A percentile compares a stretch with the other conserved stretches of the same genome.
Evolutionary conservation across 2,888 invertebrate genomes (phyloP).

Genomic region (Pharmacophagus antenor): DNA sequence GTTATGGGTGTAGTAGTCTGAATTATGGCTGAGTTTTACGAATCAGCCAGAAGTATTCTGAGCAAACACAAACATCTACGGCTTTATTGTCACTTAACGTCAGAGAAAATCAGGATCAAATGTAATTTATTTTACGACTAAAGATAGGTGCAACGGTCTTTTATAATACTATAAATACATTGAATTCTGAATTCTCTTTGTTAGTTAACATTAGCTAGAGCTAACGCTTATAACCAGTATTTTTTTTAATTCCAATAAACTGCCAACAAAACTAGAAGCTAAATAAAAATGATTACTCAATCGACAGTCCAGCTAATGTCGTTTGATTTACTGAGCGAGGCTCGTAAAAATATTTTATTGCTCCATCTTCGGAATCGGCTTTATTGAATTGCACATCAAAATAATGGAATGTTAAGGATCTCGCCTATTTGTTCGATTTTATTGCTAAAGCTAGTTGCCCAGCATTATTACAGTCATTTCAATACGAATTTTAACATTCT

Average conservation of each 20-base stretch:
- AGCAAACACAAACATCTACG: no score
- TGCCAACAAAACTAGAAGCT: not conserved
- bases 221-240: no score
- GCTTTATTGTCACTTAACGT: no score
- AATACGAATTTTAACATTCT: not conserved
- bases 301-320: slow-evolving; percentile 10
- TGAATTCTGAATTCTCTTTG: no score
- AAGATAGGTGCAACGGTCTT: no score
- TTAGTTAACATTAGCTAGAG: no score
- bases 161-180: no score
- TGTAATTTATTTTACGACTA: no score
- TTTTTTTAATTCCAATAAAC: not conserved
- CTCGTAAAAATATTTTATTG: slow-evolving; percentile 30
- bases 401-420: slow-evolving; percentile 31
- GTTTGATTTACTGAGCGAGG: slow-evolving; percentile 24
- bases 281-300: slow-evolving; percentile 15
- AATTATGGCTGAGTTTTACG: no score
- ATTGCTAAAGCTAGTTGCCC: slow-evolving; percentile 5
- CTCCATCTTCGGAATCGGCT: slow-evolving; percentile 15
- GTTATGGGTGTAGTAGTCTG: no score
- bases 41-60: no score
- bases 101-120: no score
- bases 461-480: not conserved
- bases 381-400: slow-evolving; percentile 31
- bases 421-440: slow-evolving; percentile 26